Evolutionary conservation across 2,797 vertebrate species (phyloP), one percentile per base, ranked within the genome.

Genomic region (Austrolebias charrua): DNA sequence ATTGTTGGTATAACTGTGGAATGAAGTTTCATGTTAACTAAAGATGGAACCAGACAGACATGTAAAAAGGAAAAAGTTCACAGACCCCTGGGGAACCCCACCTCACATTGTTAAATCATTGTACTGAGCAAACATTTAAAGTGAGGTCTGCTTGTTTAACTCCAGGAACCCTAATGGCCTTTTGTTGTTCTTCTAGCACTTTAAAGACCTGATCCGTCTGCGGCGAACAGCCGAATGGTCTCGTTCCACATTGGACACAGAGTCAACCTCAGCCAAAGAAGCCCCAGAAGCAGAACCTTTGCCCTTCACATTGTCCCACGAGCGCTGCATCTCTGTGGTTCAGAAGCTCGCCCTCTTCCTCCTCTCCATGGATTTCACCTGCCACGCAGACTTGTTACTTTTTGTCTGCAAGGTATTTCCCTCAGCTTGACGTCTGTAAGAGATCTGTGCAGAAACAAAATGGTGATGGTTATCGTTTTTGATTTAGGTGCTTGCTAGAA

Each of bases 361-460:
- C 5, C 93, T 99, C 35, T 98, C 96, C 47, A 99, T 99, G 98
- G 98, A 99, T 87, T 99, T 99, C 76, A 99, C 98, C 66, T 99
- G 98, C 78, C 98, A 99, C 52, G 98, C 98, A 11, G 98, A 99
- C 91, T 93, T 99, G 66, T 92, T 99, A 76, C 91, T 99, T 1
- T 99, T 99, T 71, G 95, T 99, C 81, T 99, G 98, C 92, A 99
- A 99, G 96, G 98, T 98, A 74, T 31, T 12, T 8, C 28, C 24
- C 38, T 19, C 0, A 6, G 1, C 8, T 1, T 15, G 7, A n/a
- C 33, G 1, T 12, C 18, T 9, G 16, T 6, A 15, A 47, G 11
- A 33, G 38, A 9, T 20, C 35, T 42, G 0, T 35, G 3, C 9
- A 1, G 20, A 6, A 19, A 24, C 49, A 6, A 40, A n/a, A 4